Evolutionary conservation across 2,888 invertebrate species (phyloP), one percentile per base, ranked within the genome.

Genomic region (Liopterus haemorrhoidalis): DNA sequence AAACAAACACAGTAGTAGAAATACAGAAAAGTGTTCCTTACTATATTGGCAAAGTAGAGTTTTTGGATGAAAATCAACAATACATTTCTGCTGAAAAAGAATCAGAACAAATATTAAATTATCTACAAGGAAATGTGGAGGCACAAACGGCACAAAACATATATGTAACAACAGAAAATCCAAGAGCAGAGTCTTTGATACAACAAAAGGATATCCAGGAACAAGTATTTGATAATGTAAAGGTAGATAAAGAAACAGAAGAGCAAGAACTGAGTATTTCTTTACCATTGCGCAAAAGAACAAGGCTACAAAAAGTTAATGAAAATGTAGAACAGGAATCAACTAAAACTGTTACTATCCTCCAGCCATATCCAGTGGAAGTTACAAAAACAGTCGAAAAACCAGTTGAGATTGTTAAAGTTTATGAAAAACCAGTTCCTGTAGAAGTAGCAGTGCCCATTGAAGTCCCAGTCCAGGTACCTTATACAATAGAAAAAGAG

Each of bases 1-100:
- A 46, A 3, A 52, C 62, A 2, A 75, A 69, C 54, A 77, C 78
- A 0, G 63, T 71, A 22, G 79, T 82, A 1, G 80, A 82, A 66
- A 65, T 83, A 3, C 81, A 82, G 56, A 71, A 80, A 61, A 81
- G 81, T 0, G 66, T 81, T 12, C 78, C 78, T 1, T 63, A 73
- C 45, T 75, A 74, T 54, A 56, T 67, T 21, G 67, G 67, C 2
- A 67, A 67, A 56, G 63, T 73, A 11, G 70, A 70, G 53, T 70
- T 69, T 21, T 61, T 67, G 0, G n/a, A n/a, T n/a, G 68, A 68
- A 41, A 66, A 63, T 47, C 64, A 68, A 47, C 58, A 56, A 51
- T 70, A 71, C 21, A 70, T 71, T 41, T 27, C 31, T 8, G 6
- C 21, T 11, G 40, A 44, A n/a, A 16, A 44, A 37, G 24, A 37